Base-by-base conservation (phyloP, 2,888 invertebrate species). In the Drepana falcataria region DNA sequence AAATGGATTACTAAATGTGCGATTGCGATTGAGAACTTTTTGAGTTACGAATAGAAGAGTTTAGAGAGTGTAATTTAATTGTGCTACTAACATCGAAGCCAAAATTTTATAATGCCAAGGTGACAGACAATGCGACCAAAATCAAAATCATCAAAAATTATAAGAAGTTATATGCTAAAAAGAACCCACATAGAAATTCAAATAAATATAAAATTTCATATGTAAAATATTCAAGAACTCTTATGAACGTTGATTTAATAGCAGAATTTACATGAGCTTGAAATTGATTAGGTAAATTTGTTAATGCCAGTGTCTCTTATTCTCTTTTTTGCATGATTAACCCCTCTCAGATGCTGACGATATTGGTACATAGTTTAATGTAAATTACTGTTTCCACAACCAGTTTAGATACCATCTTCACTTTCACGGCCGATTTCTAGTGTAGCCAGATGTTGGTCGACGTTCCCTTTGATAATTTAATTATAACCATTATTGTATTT, bases 391-490 rank as follows among this genome's bases (percentile, higher is more conserved):
- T 76, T 76, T 79, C 79, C 66, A 77, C 70, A 84, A 82, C 81
- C 79, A 75, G 82, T 85, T 87, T 61, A 52, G 65, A 68, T 68
- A 62, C 75, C 75, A 71, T 79, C 79, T 69, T 79, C 76, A 83
- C 88, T 88, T 88, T 88, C 88, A 78, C 86, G 71, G 59, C 69
- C 71, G 80, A 82, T 83, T 84, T 86, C 83, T 87, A 84, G 71
- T 71, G 66, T 75, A 73, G 72, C 68, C 67, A 75, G 70, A 74
- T 66, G 70, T 61, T 67, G 59, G 57, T 57, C 65, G 68, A 75
- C 75, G 65, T 71, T 76, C 67, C 67, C 71, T 77, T 74, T 73
- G 59, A 77, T 74, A 65, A 69, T 71, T 69, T 65, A 63, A 61
- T 57, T 62, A 55, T 51, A 53, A 6, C 7, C 51, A 51, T 34